A percentile compares a stretch with the other conserved stretches of the same genome.
Evolutionary conservation across 2,888 invertebrate genomes (phyloP).

Genomic region (Lasius fuliginosus): DNA sequence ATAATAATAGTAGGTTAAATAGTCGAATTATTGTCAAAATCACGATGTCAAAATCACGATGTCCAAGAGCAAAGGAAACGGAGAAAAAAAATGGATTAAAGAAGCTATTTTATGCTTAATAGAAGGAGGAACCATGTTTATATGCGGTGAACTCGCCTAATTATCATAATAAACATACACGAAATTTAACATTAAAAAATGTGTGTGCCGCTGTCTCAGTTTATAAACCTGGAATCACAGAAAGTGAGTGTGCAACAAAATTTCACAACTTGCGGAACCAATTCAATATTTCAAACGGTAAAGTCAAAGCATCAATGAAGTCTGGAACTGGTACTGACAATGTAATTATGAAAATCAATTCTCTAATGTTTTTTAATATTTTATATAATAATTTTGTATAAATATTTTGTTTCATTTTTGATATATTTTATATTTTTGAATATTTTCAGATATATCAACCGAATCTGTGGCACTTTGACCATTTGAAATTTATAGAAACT

Average conservation of each 20-base stretch:
- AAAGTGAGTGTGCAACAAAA: slow-evolving; percentile 1
- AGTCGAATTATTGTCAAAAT: too few relatives aligned
- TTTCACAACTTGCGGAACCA: slow-evolving; percentile 20
- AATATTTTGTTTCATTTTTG: not conserved
- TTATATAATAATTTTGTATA: not conserved
- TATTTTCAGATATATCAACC: slow-evolving; percentile 20
- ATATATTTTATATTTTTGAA: not conserved
- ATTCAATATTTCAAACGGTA: slow-evolving; percentile 23
- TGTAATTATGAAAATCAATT: slow-evolving; percentile 13
- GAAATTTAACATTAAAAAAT: slow-evolving; percentile 7
- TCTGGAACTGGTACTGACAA: slow-evolving; percentile 18
- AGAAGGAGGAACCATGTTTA: slow-evolving; percentile 33
- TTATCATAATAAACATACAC: slow-evolving; percentile 18
- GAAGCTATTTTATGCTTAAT: slow-evolving; percentile 2
- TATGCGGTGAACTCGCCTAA: not conserved
- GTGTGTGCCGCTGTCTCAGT: slow-evolving; percentile 5
- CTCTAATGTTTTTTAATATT: not conserved
- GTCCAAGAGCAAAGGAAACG: not conserved
- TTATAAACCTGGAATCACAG: not conserved
- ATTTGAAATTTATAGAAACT: not conserved
- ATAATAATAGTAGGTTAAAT: not conserved
- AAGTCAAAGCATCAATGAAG: slow-evolving; percentile 15
- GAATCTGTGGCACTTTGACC: not conserved
- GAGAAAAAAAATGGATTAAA: not conserved
- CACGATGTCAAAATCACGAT: too few relatives aligned